Conservation (phyloP, 2,113 vertebrate species). For the Hepsetus odoe region DNA sequence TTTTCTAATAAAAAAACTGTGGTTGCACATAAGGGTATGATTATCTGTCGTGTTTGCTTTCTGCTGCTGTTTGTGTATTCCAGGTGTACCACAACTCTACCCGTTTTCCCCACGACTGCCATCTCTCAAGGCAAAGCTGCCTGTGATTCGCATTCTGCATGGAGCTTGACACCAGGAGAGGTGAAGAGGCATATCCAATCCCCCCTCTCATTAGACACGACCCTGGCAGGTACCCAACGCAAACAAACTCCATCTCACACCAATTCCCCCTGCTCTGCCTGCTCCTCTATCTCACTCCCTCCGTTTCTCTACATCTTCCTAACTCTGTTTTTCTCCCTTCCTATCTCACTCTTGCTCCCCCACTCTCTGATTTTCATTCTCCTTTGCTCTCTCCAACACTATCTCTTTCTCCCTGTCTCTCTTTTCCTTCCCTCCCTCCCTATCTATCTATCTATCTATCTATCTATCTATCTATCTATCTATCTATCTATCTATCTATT, state of each 20-base stretch:
- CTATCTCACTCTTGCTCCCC: not conserved
- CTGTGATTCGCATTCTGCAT: constrained; percentile 46
- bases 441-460: constrained; percentile 33
- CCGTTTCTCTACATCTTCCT: not conserved
- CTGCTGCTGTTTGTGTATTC: not conserved
- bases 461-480: constrained; percentile 30
- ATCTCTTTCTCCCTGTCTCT: not conserved
- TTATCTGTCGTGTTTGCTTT: constrained; percentile 13
- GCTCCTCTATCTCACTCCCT: constrained; percentile 29
- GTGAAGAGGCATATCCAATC: constrained; percentile 60
- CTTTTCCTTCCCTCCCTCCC: not conserved
- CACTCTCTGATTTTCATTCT: too few relatives aligned
- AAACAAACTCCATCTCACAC: constrained; percentile 59
- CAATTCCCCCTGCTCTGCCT: constrained; percentile 12
- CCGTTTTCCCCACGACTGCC: constrained; percentile 47
- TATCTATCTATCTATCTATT: not conserved
- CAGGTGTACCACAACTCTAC: constrained; percentile 53
- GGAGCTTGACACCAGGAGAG: constrained; percentile 48
- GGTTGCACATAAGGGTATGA: constrained; percentile 22
- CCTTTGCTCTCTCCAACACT: not conserved
- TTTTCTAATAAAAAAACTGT: constrained; percentile 30
- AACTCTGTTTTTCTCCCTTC: not conserved
- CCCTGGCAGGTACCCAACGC: constrained; percentile 63
- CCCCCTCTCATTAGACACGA: constrained; percentile 67
- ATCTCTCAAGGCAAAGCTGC: constrained; percentile 17